phyloP scores from a whole-genome alignment of 2,888 invertebrate genomes.

The Drosophila imparisetae region DNA sequence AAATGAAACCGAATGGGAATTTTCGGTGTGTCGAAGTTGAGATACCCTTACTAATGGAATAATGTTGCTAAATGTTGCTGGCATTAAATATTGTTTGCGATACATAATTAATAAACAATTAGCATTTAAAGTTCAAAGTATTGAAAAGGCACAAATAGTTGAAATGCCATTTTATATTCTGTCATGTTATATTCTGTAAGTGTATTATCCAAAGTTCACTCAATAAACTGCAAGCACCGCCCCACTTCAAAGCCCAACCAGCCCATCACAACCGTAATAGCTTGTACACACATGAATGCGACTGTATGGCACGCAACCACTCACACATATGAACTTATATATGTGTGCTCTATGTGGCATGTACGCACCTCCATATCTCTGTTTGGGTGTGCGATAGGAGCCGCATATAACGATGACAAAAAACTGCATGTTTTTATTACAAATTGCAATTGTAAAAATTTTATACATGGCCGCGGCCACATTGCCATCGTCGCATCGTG shows the following conservation, averaged over 20 bases:
- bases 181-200: neutral
- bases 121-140: neutral
- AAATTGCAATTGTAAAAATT: conserved; percentile 80
- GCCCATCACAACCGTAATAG: neutral
- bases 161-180: neutral
- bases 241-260: neutral
- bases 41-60: neutral
- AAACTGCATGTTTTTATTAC: conserved; percentile 78
- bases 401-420: conserved; percentile 74
- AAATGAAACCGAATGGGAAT: neutral
- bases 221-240: conserved; percentile 3
- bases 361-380: conserved; percentile 18
- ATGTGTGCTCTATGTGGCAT: conserved; percentile 13
- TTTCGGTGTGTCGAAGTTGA: neutral
- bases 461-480: conserved; percentile 77
- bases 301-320: conserved; percentile 1
- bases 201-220: conserved; percentile 7
- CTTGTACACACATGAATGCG: conserved; percentile 58
- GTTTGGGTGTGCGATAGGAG: conserved; percentile 57
- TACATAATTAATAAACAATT: neutral
- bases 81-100: neutral
- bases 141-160: neutral
- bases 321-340: neutral
- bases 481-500: conserved; percentile 64
- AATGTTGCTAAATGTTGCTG: neutral